Evolutionary conservation across 2,888 invertebrate genomes (phyloP), one percentile per base, ranked within the genome.

Genomic region (Drosophila flavopinicola): DNA sequence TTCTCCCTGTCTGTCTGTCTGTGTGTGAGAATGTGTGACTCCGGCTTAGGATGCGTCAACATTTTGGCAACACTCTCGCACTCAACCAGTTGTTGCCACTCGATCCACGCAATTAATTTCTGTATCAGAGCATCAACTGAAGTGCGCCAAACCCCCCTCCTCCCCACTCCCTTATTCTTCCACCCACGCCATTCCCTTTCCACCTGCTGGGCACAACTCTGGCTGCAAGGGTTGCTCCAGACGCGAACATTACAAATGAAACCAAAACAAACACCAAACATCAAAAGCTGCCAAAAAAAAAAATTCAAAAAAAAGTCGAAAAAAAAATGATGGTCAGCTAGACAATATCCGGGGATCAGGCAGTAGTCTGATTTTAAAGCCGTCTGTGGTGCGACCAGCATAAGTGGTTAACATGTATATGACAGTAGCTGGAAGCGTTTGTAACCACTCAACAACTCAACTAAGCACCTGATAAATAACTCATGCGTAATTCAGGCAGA

Each of bases 31-130:
- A 53, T 27, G 44, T 60, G 48, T 49, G 53, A 32, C 7, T 48
- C 56, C 67, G 74, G 79, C 73, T 82, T 80, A 80, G 76, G 64
- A 10, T 75, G 66, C 85, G 79, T 85, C 79, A 80, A 85, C 79
- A 85, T 82, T 80, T 79, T 78, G 85, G 79, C 73, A 75, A 82
- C 79, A 83, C 80, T 78, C 71, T 56, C 67, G 41, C 64, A 44
- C 42, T 49, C 20, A 39, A n/a, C 20, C 48, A 33, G 60, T 63
- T 58, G 69, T 57, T 64, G 65, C 72, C 82, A 85, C 83, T 86
- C 85, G 83, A 85, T 84, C 78, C 83, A 85, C 87, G 82, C 83
- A 84, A 86, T 84, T 84, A 84, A 84, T 84, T 84, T 84, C 70
- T 82, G 72, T 76, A 85, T 78, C 85, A 76, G 56, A 59, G 71